Conservation (phyloP, 2,888 invertebrate species). For the Oeneis ivallda region DNA sequence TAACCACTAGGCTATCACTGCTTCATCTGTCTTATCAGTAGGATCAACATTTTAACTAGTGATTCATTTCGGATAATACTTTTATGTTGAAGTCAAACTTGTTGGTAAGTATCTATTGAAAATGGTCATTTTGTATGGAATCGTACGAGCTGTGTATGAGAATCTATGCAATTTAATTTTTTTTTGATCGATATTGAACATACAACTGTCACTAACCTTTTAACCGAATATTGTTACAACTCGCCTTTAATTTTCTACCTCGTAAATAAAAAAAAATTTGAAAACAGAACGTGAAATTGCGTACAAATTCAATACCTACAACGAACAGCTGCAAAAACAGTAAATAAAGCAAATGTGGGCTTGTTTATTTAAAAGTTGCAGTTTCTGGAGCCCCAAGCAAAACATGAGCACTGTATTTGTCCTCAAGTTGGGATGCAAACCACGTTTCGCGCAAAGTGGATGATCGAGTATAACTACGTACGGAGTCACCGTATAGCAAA, state of each 20-base stretch:
- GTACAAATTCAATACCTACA: background rate
- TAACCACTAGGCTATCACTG: no score
- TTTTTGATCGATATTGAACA: no score
- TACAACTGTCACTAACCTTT: no score
- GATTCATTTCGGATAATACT: background rate
- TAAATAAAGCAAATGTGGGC: background rate
- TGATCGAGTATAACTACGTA: slow-evolving; percentile 38
- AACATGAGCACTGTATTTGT: slow-evolving; percentile 14
- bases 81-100: no score
- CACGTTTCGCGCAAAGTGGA: slow-evolving; percentile 38
- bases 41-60: background rate
- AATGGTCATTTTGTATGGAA: no score
- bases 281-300: background rate
- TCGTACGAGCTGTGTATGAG: background rate
- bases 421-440: slow-evolving; percentile 26
- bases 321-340: background rate
- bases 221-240: no score
- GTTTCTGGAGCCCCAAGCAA: background rate
- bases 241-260: no score
- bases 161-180: background rate
- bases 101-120: no score
- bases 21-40: background rate
- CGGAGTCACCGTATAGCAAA: slow-evolving; percentile 3
- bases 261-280: no score
- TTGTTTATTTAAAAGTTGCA: slow-evolving; percentile 11